A percentile compares a stretch with the other conserved stretches of the same genome.
Conservation (phyloP, 2,797 vertebrate genomes). For the Benthosema pterotum region DNA sequence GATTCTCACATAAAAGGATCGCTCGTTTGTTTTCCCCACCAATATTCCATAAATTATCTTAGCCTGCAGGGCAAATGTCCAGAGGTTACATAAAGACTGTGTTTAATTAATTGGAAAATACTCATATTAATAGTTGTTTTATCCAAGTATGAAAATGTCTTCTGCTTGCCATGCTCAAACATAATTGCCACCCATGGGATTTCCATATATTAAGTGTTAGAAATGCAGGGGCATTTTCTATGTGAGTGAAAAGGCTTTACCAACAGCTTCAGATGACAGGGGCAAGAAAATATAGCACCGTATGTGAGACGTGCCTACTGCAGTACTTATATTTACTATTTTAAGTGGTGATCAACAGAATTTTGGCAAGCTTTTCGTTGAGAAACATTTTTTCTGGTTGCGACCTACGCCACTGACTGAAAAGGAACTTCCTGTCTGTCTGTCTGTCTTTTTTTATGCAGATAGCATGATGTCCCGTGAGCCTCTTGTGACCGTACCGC, state of each 20-base stretch:
- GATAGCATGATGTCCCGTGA: neutral
- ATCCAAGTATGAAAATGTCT: constrained; percentile 82
- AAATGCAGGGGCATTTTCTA: constrained; percentile 88
- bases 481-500: too few relatives aligned
- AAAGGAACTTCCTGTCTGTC: too few relatives aligned
- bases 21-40: constrained; percentile 62
- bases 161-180: constrained; percentile 88
- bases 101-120: constrained; percentile 97
- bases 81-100: constrained; percentile 88
- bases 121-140: constrained; percentile 83
- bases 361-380: neutral
- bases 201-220: constrained; percentile 88
- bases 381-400: too few relatives aligned
- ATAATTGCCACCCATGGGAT: constrained; percentile 92
- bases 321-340: neutral
- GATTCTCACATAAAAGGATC: constrained; percentile 62
- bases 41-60: constrained; percentile 86
- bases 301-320: neutral
- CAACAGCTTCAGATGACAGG: constrained; percentile 40
- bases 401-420: too few relatives aligned
- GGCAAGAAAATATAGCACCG: neutral
- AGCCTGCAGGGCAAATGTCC: constrained; percentile 89
- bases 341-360: neutral
- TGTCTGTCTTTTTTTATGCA: neutral
- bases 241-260: constrained; percentile 86